Percentiles rank a stretch among this genome's conserved stretches.
phyloP scores from a whole-genome alignment of 2,797 vertebrate species.

The Glossophaga mutica region DNA sequence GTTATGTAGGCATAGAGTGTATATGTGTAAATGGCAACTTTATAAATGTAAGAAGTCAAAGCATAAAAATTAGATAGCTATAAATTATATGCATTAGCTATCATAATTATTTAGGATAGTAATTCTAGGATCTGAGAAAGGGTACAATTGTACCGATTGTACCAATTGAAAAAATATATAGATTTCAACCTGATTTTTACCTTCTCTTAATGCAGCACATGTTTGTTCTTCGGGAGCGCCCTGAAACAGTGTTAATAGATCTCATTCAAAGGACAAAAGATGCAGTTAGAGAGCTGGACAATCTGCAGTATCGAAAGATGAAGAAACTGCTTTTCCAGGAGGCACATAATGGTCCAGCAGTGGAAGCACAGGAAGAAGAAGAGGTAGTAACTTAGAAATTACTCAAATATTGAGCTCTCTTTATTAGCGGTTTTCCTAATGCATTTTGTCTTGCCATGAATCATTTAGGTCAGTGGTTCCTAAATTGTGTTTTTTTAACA shows the following conservation, averaged over 20 bases:
- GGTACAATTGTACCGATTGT: neutral
- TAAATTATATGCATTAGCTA: neutral
- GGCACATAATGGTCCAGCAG: constrained; percentile 94
- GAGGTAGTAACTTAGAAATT: constrained; percentile 86
- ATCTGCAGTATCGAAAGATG: constrained; percentile 99
- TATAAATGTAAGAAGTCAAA: constrained; percentile 13
- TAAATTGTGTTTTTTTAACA: neutral
- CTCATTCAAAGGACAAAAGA: constrained; percentile 98
- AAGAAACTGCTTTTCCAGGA: constrained; percentile 99
- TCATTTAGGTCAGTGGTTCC: neutral
- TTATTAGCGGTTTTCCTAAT: constrained; percentile 1
- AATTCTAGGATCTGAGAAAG: constrained; percentile 3
- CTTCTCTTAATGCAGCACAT: constrained; percentile 87
- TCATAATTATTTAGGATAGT: neutral
- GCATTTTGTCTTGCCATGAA: neutral
- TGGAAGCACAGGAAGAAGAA: constrained; percentile 96
- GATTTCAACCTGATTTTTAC: neutral
- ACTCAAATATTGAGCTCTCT: neutral
- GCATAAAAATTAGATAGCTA: neutral
- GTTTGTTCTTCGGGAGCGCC: constrained; percentile 95
- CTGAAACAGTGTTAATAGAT: constrained; percentile 97
- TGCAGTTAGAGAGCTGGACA: constrained; percentile 98
- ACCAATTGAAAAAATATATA: neutral
- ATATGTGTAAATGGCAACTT: neutral
- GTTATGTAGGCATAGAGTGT: neutral